Evolutionary conservation across 2,797 vertebrate species (phyloP).

Genomic region (Buphagus erythrorhynchus): DNA sequence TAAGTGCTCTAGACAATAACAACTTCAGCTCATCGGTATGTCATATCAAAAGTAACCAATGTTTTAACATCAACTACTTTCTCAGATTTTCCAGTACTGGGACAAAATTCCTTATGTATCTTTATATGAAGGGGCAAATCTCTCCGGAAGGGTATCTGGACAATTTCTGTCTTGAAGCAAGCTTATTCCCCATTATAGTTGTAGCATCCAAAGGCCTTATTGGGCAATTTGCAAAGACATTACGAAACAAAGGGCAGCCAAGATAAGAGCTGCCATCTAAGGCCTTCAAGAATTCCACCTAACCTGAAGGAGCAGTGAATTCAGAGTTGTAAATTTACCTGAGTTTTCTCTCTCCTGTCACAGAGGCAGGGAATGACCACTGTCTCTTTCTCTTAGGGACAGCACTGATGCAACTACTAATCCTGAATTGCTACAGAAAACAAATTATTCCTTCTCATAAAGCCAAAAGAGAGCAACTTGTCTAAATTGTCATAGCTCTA

Average conservation of each 20-base stretch:
- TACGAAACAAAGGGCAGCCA: background rate
- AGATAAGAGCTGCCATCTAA: background rate
- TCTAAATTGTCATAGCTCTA: background rate
- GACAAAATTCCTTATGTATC: background rate
- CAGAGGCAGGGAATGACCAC: background rate
- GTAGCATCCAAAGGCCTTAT: background rate
- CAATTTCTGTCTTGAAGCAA: background rate
- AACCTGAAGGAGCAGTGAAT: background rate
- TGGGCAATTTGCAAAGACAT: background rate
- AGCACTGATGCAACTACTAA: background rate
- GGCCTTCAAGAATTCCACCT: background rate
- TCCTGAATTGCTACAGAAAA: background rate
- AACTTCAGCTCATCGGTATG: background rate
- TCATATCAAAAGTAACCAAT: background rate
- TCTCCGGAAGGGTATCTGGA: fast-evolving
- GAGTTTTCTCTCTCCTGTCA: background rate
- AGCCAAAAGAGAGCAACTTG: background rate
- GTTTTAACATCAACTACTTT: background rate
- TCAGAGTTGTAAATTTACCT: background rate
- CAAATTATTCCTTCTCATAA: background rate
- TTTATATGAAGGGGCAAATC: background rate
- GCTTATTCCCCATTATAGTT: background rate
- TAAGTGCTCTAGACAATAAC: background rate
- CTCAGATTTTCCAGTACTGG: background rate
- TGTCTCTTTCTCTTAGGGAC: background rate